Percentiles rank a stretch among this genome's conserved stretches.
phyloP scores from a whole-genome alignment of 2,888 invertebrate genomes.

The Epinotia demarniana region DNA sequence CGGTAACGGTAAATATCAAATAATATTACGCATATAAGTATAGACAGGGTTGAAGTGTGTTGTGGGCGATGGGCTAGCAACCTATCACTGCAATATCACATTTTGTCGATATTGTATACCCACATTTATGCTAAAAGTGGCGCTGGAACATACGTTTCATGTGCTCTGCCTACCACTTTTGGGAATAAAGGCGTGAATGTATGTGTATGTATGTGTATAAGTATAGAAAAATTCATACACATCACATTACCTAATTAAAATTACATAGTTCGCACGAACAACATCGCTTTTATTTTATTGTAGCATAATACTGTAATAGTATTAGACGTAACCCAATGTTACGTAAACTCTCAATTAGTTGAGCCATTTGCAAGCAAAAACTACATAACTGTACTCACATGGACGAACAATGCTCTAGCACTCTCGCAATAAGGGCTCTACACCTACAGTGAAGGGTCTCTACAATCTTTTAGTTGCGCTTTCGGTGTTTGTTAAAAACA shows the following conservation, averaged over 20 bases:
- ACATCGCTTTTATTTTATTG: neutral
- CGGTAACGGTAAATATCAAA: no score
- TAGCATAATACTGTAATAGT: neutral
- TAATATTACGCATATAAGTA: no score
- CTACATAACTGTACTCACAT: slow-evolving; percentile 1
- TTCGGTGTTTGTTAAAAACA: slow-evolving; percentile 14
- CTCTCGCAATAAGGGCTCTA: slow-evolving; percentile 18
- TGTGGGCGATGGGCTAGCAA: no score
- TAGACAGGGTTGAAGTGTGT: no score
- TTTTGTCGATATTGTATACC: no score
- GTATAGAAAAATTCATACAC: neutral
- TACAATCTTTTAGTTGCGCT: neutral
- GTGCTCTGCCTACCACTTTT: no score
- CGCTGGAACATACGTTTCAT: no score
- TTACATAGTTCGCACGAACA: neutral
- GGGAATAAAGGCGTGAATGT: no score
- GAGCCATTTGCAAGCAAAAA: neutral
- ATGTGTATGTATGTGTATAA: no score
- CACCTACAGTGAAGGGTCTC: slow-evolving; percentile 17
- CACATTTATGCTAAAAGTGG: no score
- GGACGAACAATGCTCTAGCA: slow-evolving; percentile 10
- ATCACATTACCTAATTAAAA: neutral
- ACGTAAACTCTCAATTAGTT: neutral
- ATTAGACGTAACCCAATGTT: slow-evolving; percentile 18
- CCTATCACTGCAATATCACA: no score